A percentile compares a stretch with the other conserved stretches of the same genome.
Evolutionary conservation across 2,888 invertebrate species (phyloP).

Genomic region (Netelia virgata): DNA sequence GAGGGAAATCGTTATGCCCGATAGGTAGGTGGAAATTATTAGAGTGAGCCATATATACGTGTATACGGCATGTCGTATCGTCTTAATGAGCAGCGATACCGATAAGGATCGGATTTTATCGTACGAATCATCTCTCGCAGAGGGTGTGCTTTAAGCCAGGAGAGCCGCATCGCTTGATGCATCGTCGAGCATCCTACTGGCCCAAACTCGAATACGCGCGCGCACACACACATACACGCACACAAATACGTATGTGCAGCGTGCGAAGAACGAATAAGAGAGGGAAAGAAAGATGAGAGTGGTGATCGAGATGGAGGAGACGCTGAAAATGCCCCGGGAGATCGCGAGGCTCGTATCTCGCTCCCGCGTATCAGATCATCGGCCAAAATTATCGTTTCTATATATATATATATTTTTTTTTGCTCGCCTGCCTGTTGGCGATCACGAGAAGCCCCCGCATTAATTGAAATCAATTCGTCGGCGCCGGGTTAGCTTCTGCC

Average conservation of each 20-base stretch:
- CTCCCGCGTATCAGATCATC: constrained; percentile 62
- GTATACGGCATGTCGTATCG: constrained; percentile 5
- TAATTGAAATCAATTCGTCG: constrained; percentile 77
- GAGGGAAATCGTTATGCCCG: too few relatives aligned
- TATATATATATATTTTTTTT: not conserved
- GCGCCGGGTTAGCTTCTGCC: constrained; percentile 71
- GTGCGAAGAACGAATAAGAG: constrained; percentile 4
- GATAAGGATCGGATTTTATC: constrained; percentile 75
- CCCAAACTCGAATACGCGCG: not conserved
- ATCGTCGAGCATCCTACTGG: not conserved
- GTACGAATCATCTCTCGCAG: constrained; percentile 48
- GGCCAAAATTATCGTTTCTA: constrained; percentile 56
- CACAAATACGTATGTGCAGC: not conserved
- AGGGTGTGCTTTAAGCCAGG: constrained; percentile 31
- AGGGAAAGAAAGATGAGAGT: constrained; percentile 39
- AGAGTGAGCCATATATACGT: not conserved
- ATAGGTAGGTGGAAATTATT: too few relatives aligned
- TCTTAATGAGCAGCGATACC: constrained; percentile 69
- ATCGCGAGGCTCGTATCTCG: constrained; percentile 54
- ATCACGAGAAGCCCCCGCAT: constrained; percentile 56
- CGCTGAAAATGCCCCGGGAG: constrained; percentile 33
- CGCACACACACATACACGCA: not conserved
- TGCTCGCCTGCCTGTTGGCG: constrained; percentile 37
- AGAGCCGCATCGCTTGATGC: constrained; percentile 30
- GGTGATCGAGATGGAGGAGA: constrained; percentile 39